Evolutionary conservation across 2,888 invertebrate genomes (phyloP).

Genomic region (Andrena fulva): DNA sequence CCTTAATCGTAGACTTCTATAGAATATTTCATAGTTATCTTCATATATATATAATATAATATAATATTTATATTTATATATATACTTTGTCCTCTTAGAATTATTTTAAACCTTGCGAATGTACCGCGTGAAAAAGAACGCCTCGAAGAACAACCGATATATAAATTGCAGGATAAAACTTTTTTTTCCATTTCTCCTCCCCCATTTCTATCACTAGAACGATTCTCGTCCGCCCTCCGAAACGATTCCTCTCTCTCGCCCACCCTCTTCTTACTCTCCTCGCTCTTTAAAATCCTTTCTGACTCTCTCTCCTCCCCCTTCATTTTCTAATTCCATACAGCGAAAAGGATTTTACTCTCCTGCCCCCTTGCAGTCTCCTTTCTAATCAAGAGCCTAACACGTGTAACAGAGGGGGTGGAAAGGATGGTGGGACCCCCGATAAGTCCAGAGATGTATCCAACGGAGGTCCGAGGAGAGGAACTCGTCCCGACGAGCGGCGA

Average conservation of each 20-base stretch:
- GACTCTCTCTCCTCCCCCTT: neutral
- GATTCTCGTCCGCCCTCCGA: slow-evolving; percentile 55
- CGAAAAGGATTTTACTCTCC: neutral
- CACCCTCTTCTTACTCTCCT: too few species aligned
- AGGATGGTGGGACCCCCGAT: neutral
- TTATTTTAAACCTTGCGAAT: slow-evolving; percentile 64
- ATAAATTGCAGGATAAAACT: slow-evolving; percentile 68
- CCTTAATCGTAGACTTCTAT: slow-evolving; percentile 71
- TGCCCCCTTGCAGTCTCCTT: neutral
- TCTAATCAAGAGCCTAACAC: neutral
- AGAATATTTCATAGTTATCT: slow-evolving; percentile 66
- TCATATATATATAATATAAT: slow-evolving; percentile 53
- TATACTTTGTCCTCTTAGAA: slow-evolving; percentile 65
- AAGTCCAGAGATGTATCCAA: too few species aligned
- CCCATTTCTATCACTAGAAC: slow-evolving; percentile 65
- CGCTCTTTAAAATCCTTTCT: neutral
- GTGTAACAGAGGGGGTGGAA: neutral
- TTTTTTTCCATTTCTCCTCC: slow-evolving; percentile 35
- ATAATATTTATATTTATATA: slow-evolving; percentile 49
- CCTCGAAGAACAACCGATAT: slow-evolving; percentile 71
- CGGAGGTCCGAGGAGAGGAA: neutral
- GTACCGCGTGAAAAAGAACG: slow-evolving; percentile 67
- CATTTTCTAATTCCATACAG: neutral
- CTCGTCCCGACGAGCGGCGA: slow-evolving; percentile 28
- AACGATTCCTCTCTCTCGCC: slow-evolving; percentile 31